Evolutionary conservation across 1,140 invertebrate species (phyloP), one percentile per base, ranked within the genome.

Genomic region (Tyrophagus putrescentiae): DNA sequence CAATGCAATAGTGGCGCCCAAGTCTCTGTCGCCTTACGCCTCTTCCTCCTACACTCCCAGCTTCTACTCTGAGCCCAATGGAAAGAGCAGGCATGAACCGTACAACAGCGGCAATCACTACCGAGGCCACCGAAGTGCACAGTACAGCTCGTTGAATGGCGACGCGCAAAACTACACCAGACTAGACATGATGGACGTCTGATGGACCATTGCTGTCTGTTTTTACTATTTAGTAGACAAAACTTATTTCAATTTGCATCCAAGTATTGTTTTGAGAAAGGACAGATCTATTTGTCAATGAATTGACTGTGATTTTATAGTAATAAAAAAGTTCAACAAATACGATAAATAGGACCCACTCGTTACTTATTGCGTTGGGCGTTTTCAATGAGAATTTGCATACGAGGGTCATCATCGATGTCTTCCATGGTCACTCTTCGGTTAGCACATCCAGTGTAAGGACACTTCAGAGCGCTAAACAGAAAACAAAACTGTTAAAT

Each of bases 121-220:
- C 31, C 7, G 45, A 7, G 45, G 45, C 45, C 23, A 48, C 31
- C 23, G 31, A 18, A 48, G 31, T 48, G 23, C 45, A 13, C 7
- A 21, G 31, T 18, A 7, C 21, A 48, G 7, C 31, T 48, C 45
- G 31, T 25, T 29, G 18, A 48, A 48, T 48, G 45, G 18, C 7
- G 45, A 48, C 18, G 23, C 21, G 45, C 23, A 48, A 6, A 25
- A 31, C 21, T 34, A 29, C 25, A 13, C 13, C n/a, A 32, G 28
- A 54, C 18, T 54, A 54, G 28, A 54, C 27, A 54, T 54, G 52
- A 31, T 54, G 52, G 13, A 54, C 39, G 25, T 54, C 39, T 54
- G 25, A 42, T 21, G 25, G 6, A 54, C 16, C 27, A 21, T 4
- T 33, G 3, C 4, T 31, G 45, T 9, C 11, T 7, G 28, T 31